Percentiles rank a stretch among this genome's conserved stretches.
Evolutionary conservation across 2,888 invertebrate genomes (phyloP).

Genomic region (Dasysyrphus albostriatus): DNA sequence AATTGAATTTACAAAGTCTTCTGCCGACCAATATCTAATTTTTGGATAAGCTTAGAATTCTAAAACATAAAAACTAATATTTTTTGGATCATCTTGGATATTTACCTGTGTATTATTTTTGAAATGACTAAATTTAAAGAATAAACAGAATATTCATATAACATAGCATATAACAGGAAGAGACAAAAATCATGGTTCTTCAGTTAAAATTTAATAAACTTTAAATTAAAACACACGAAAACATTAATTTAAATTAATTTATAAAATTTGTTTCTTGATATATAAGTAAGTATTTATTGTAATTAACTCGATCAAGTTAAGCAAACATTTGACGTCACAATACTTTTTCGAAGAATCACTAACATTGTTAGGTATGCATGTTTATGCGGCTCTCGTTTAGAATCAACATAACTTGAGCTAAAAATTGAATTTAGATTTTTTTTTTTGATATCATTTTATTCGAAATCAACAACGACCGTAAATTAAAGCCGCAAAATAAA

Average conservation of each 20-base stretch:
- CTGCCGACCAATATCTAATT: no score
- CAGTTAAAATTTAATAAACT: not conserved
- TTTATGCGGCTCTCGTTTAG: not conserved
- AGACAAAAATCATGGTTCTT: not conserved
- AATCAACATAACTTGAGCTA: not conserved
- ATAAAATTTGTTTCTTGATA: constrained; percentile 1
- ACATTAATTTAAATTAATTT: constrained; percentile 11
- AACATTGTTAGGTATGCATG: not conserved
- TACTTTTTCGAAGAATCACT: not conserved
- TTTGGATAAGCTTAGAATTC: no score
- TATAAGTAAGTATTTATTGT: not conserved
- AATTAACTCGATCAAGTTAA: constrained; percentile 7
- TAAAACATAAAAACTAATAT: no score
- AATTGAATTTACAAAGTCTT: no score
- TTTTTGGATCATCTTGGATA: no score
- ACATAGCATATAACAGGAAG: no score
- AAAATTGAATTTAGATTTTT: not conserved
- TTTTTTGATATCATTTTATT: not conserved
- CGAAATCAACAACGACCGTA: constrained; percentile 2
- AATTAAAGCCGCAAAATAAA: constrained; percentile 5
- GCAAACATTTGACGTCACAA: constrained; percentile 1
- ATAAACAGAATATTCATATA: no score
- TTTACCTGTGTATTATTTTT: no score
- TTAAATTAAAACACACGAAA: constrained; percentile 8
- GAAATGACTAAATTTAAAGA: no score